A percentile compares a stretch with the other conserved stretches of the same genome.
Conservation (phyloP, 1,140 invertebrate species). For the Melipona quadrifasciata region DNA sequence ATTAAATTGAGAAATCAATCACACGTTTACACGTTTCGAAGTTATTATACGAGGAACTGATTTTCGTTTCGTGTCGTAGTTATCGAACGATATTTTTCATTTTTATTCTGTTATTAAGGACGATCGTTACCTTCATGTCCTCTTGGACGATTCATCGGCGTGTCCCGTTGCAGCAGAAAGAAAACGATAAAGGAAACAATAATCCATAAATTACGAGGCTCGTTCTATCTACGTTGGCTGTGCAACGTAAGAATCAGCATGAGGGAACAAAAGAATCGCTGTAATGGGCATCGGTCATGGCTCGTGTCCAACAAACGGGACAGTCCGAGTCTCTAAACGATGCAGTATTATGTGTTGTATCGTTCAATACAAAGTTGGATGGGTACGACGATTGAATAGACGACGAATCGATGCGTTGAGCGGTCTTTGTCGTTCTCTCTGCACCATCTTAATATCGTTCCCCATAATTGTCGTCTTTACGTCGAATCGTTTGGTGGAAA, state of each 20-base stretch:
- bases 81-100: neutral
- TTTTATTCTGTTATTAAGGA: neutral
- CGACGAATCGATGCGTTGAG: neutral
- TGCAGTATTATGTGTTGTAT: neutral
- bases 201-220: neutral
- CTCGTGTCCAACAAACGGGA: slow-evolving; percentile 37
- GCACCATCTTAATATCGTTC: neutral
- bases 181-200: neutral
- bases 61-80: too few relatives aligned
- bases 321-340: slow-evolving; percentile 5
- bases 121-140: slow-evolving; percentile 12
- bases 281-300: slow-evolving; percentile 21
- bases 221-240: neutral
- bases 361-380: slow-evolving; percentile 17
- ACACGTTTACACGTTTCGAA: too few relatives aligned
- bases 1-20: too few relatives aligned
- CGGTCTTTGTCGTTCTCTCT: neutral
- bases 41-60: too few relatives aligned
- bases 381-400: neutral
- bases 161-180: neutral
- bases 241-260: slow-evolving; percentile 1
- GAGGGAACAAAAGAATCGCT: slow-evolving; percentile 36
- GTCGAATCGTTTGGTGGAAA: neutral
- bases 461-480: neutral
- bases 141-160: neutral